Evolutionary conservation across 2,888 invertebrate species (phyloP), one percentile per base, ranked within the genome.

Genomic region (Thumatha senex): DNA sequence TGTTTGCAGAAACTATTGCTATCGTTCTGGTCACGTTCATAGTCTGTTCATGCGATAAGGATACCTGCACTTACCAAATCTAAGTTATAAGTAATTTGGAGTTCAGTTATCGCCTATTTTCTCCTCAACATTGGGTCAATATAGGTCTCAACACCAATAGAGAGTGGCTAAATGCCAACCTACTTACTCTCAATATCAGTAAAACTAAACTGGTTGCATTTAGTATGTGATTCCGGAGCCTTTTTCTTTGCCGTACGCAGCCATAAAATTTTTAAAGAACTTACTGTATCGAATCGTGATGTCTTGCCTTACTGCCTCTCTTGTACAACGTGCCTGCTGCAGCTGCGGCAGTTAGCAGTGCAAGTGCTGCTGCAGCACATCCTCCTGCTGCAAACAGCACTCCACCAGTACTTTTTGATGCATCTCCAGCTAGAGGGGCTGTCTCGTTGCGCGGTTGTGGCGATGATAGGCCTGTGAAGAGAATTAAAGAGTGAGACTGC

Each of bases 311-410:
- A 74, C 93, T 94, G 63, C 93, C 94, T 51, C 94, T 89, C 52
- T 94, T 92, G 72, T 95, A 95, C 63, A 95, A 76, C 7, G 94
- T 94, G 30, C 95, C 94, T 7, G 94, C 94, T 2, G 95, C 94
- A 0, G 94, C 94, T 2, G 94, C 94, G 24, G 95, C 93, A 0
- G 95, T 93, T 12, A 96, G 92, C 58, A 90, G 56, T 14, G 94
- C 92, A 42, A 95, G 86, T 44, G 96, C 92, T 11, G 95, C 96
- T 47, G 96, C 94, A 0, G 96, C 96, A 83, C 96, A 96, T 34
- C 96, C 96, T 0, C 96, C 96, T 0, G 96, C 96, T 3, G 97
- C 95, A 74, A 97, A 95, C 54, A 96, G 84, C 1, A 95, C 95
- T 0, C 95, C 94, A 15, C 94, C 94, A 12, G 95, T 92, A 29